Percentiles rank a stretch among this genome's conserved stretches.
These are phyloP conservation scores for Notodonta dromedarius DNA, from an alignment of 2,888 invertebrate species.

Conservation along the genomic window DNA sequence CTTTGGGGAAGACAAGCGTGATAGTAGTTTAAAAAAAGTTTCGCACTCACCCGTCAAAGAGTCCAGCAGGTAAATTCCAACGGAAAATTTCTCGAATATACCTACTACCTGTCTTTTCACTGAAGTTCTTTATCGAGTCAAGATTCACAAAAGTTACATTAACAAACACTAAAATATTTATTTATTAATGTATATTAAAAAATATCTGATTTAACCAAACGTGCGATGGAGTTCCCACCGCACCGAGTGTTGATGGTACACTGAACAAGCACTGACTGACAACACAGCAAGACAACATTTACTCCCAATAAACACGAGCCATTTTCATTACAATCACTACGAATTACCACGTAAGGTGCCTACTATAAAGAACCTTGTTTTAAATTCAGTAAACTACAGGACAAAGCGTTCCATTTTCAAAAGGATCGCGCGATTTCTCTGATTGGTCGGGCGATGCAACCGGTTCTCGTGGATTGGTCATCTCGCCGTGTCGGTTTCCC, in stretches of 20 bases:
- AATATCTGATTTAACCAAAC: conserved; percentile 17
- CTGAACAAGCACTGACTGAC: conserved; percentile 42
- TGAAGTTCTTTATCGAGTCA: conserved; percentile 9
- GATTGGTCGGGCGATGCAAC: conserved; percentile 43
- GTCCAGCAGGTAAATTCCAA: background rate
- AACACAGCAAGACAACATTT: conserved; percentile 15
- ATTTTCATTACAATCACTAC: background rate
- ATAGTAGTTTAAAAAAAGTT: background rate
- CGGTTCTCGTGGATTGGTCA: conserved; percentile 66
- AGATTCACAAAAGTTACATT: conserved; percentile 26
- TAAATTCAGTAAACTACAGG: conserved; percentile 17
- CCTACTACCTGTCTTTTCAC: conserved; percentile 23
- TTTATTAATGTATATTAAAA: background rate
- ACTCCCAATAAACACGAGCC: conserved; percentile 25
- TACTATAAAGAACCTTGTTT: conserved; percentile 23
- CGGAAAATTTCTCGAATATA: background rate
- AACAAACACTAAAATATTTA: conserved; percentile 25
- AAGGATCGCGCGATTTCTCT: conserved; percentile 38
- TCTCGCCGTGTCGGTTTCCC: conserved; percentile 66
- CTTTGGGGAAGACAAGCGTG: too few species aligned
- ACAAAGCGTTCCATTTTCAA: conserved; percentile 38
- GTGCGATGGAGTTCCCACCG: conserved; percentile 57
- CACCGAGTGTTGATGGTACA: conserved; percentile 68
- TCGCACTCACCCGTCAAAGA: background rate
- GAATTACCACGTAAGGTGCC: background rate